Evolutionary conservation across 2,888 invertebrate species (phyloP).

Genomic region (Acleris sparsana): DNA sequence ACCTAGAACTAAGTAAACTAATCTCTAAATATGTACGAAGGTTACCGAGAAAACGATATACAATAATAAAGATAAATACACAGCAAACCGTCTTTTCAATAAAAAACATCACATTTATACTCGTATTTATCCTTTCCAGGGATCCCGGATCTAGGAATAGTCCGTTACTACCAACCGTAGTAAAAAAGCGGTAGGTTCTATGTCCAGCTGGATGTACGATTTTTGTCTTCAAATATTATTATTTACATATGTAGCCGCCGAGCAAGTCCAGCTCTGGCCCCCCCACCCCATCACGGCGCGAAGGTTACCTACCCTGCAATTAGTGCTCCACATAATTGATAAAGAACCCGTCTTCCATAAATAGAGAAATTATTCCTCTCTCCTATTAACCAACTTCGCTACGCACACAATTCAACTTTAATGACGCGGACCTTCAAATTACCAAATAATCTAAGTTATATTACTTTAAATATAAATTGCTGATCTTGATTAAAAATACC

Average conservation of each 20-base stretch:
- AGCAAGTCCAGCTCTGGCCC: constrained; percentile 50
- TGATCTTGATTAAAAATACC: constrained; percentile 75
- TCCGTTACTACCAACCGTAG: too few relatives aligned
- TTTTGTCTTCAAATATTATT: too few relatives aligned
- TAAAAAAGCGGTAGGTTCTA: too few relatives aligned
- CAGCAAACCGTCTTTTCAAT: too few relatives aligned
- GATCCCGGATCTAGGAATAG: too few relatives aligned
- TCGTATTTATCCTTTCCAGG: too few relatives aligned
- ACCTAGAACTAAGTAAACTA: too few relatives aligned
- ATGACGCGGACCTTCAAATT: constrained; percentile 12
- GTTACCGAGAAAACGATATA: too few relatives aligned
- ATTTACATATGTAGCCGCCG: background rate
- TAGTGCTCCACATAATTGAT: constrained; percentile 67
- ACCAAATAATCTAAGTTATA: background rate
- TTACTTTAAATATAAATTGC: constrained; percentile 37
- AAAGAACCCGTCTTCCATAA: constrained; percentile 65
- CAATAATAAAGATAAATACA: too few relatives aligned
- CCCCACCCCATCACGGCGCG: constrained; percentile 53
- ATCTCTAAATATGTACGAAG: too few relatives aligned
- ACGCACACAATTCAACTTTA: constrained; percentile 28
- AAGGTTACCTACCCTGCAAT: constrained; percentile 64
- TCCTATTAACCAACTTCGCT: constrained; percentile 13
- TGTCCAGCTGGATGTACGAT: too few relatives aligned
- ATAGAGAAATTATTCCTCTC: constrained; percentile 54
- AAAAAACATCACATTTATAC: too few relatives aligned